These are phyloP conservation scores for Hypomecis atomaria DNA, from an alignment of 2,888 invertebrate species.

Conservation along the genomic window DNA sequence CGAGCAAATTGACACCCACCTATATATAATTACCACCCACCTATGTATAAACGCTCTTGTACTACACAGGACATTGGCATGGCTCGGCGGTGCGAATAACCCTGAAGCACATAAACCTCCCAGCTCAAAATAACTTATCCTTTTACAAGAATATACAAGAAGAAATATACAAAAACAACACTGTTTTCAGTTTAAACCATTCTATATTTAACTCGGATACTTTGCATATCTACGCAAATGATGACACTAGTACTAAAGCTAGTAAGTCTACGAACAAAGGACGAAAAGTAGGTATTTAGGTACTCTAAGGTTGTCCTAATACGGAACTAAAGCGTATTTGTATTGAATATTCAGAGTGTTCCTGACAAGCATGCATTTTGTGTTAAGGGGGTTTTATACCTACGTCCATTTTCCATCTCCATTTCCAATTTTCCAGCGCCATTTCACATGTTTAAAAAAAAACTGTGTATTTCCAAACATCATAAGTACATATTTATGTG, in stretches of 20 bases:
- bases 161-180: background rate
- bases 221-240: constrained; percentile 26
- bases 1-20: too few species aligned
- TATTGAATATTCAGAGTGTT: constrained; percentile 56
- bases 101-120: too few species aligned
- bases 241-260: constrained; percentile 11
- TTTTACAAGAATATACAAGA: background rate
- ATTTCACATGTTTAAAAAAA: too few species aligned
- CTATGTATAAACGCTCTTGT: too few species aligned
- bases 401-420: too few species aligned
- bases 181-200: background rate
- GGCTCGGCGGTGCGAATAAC: too few species aligned
- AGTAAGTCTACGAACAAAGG: constrained; percentile 25
- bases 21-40: too few species aligned
- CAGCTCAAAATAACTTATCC: too few species aligned
- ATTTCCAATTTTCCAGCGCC: too few species aligned
- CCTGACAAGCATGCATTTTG: constrained; percentile 56
- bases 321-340: constrained; percentile 48
- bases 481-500: too few species aligned
- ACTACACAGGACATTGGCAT: too few species aligned
- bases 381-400: constrained; percentile 43
- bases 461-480: too few species aligned
- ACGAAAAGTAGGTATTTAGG: constrained; percentile 31
- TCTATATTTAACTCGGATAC: background rate
- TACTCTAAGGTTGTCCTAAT: constrained; percentile 42